Percentiles rank a stretch among this genome's conserved stretches.
These are phyloP conservation scores for Orchestes rusci DNA, from an alignment of 2,888 invertebrate genomes.

Conservation along the genomic window DNA sequence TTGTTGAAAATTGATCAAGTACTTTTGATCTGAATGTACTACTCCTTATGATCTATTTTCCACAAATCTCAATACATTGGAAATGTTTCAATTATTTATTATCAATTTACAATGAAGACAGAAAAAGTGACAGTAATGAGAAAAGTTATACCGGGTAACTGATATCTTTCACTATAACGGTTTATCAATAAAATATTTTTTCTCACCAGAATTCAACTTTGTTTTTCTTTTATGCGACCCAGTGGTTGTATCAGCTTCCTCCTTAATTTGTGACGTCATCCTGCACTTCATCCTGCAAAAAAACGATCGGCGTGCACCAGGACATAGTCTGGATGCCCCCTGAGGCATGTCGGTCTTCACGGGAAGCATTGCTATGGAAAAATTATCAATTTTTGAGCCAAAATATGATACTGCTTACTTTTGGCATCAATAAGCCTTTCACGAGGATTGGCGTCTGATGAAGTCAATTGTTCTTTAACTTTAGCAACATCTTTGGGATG, in stretches of 20 bases:
- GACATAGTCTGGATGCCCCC: constrained; percentile 63
- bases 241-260: constrained; percentile 60
- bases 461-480: constrained; percentile 90
- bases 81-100: no score
- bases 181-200: neutral
- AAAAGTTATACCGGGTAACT: no score
- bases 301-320: constrained; percentile 86
- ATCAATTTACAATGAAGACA: no score
- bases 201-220: constrained; percentile 49
- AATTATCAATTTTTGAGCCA: neutral
- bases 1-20: neutral
- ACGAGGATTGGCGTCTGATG: constrained; percentile 79
- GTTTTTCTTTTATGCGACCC: constrained; percentile 58
- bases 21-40: no score
- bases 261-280: constrained; percentile 57
- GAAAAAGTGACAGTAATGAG: no score
- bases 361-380: constrained; percentile 75
- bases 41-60: no score
- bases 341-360: constrained; percentile 79
- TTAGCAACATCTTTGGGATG: constrained; percentile 93
- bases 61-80: no score
- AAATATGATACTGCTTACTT: constrained; percentile 60
- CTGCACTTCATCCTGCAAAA: constrained; percentile 91
- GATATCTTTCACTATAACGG: no score
- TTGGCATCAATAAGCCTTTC: constrained; percentile 88